Evolutionary conservation across 1,140 invertebrate species (phyloP).

Genomic region (Cepaea nemoralis): DNA sequence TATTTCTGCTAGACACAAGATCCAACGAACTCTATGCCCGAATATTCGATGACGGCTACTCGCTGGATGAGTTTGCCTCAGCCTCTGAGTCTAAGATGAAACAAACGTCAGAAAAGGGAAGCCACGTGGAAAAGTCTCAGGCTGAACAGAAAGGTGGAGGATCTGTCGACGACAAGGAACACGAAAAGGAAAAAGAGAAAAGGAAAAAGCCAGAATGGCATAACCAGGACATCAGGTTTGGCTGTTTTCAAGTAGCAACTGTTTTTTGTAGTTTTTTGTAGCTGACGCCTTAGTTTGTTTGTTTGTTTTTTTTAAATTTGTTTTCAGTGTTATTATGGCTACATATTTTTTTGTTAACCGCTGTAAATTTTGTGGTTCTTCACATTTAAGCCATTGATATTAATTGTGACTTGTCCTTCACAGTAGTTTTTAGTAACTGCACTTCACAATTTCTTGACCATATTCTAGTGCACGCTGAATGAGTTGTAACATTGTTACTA

Average conservation of each 20-base stretch:
- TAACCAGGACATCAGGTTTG: slow-evolving; percentile 66
- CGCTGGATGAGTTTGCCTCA: slow-evolving; percentile 11
- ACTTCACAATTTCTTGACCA: too few relatives aligned
- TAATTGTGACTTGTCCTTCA: too few relatives aligned
- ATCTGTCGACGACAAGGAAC: not conserved
- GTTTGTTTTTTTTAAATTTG: too few relatives aligned
- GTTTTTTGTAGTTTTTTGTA: not conserved
- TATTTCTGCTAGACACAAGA: slow-evolving; percentile 82
- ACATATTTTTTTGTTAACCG: too few relatives aligned
- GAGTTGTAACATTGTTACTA: too few relatives aligned
- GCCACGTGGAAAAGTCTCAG: not conserved
- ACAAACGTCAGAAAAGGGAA: not conserved
- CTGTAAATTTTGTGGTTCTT: too few relatives aligned
- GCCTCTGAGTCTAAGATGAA: not conserved
- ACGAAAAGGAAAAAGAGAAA: not conserved
- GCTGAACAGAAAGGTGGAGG: not conserved
- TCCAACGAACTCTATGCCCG: slow-evolving; percentile 84
- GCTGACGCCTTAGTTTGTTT: too few relatives aligned
- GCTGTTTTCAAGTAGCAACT: not conserved
- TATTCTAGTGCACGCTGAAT: too few relatives aligned
- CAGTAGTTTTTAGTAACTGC: too few relatives aligned
- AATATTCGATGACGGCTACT: slow-evolving; percentile 79
- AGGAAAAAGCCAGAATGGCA: slow-evolving; percentile 39
- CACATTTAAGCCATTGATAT: too few relatives aligned
- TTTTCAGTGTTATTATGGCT: too few relatives aligned